Evolutionary conservation across 2,888 invertebrate genomes (phyloP), one percentile per base, ranked within the genome.

Genomic region (Lycia hirtaria): DNA sequence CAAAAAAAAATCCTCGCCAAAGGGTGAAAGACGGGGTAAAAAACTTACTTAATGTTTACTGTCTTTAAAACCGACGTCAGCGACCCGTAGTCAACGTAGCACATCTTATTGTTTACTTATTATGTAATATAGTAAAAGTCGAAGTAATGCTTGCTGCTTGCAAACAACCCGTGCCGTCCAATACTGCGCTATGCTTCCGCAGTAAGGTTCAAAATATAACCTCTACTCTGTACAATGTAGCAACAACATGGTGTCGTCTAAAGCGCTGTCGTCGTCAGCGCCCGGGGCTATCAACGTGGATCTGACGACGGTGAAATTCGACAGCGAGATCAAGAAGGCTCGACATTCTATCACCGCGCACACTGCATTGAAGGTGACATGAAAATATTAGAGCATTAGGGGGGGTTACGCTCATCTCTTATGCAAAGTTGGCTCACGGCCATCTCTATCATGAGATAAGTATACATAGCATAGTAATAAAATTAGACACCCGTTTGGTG

Each of bases 241-340:
- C 76, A 94, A 93, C 68, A 94, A 95, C 76, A 92, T 97, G 81
- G 94, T 95, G 75, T 92, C 94, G 4, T 94, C 95, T 15, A 94
- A 95, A 77, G 94, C 95, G 1, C 91, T 97, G 76, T 97, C 97
- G 68, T 94, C 95, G 87, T 97, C 97, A 0, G 97, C 97, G 0
- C 97, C 97, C 0, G 96, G 97, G 54, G 97, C 97, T 43, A 97
- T 97, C 72, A 96, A 96, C 77, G 84, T 96, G 64, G 96, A 96
- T 45, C 94, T 94, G 72, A 91, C 93, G 1, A 94, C 94, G 0
- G 95, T 96, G 1, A 96, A 95, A 80, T 96, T 96, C 73, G 94
- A 94, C 76, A 93, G 90, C 65, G 93, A 91, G 59, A 87, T 92
- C 70, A 93, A 93, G 73, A 89, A 92, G 54, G 92, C 92, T 0